Percentiles rank a stretch among this genome's conserved stretches.
phyloP scores from a whole-genome alignment of 2,113 vertebrate genomes.

The Sorex araneus region DNA sequence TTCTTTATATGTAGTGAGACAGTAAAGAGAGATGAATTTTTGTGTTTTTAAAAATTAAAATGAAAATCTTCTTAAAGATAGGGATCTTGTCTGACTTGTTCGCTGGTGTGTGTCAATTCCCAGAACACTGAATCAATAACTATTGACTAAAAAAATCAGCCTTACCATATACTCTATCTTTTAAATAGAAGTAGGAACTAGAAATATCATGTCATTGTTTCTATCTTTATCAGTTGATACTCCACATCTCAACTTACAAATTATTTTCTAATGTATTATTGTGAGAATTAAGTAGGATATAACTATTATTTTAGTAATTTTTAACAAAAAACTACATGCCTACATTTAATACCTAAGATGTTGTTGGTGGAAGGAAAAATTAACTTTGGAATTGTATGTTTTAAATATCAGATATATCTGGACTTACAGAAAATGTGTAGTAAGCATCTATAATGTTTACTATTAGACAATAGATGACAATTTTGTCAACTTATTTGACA shows the following conservation, averaged over 20 bases:
- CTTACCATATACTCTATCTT: not conserved
- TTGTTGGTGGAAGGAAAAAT: slow-evolving; percentile 2
- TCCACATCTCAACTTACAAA: not conserved
- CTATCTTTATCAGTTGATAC: not conserved
- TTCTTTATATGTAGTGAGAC: not conserved
- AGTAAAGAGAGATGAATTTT: slow-evolving; percentile 33
- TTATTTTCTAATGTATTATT: slow-evolving; percentile 4
- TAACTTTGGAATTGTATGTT: slow-evolving; percentile 12
- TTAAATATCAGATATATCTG: slow-evolving; percentile 43
- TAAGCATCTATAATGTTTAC: not conserved
- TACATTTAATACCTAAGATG: not conserved
- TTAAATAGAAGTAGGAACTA: not conserved
- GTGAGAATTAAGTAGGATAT: slow-evolving; percentile 32
- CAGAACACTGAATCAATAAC: slow-evolving; percentile 6
- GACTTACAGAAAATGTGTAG: not conserved
- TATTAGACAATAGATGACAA: not conserved
- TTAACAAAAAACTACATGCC: not conserved
- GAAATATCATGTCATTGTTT: not conserved
- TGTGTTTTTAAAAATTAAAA: slow-evolving; percentile 48
- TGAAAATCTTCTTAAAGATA: slow-evolving; percentile 17
- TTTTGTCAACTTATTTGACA: slow-evolving; percentile 46
- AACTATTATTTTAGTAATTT: slow-evolving; percentile 38
- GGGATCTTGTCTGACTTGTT: slow-evolving; percentile 8
- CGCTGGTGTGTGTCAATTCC: not conserved
- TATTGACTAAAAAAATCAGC: not conserved